Evolutionary conservation across 1,140 invertebrate species (phyloP).

Genomic region (Ptiloglossa arizonensis): DNA sequence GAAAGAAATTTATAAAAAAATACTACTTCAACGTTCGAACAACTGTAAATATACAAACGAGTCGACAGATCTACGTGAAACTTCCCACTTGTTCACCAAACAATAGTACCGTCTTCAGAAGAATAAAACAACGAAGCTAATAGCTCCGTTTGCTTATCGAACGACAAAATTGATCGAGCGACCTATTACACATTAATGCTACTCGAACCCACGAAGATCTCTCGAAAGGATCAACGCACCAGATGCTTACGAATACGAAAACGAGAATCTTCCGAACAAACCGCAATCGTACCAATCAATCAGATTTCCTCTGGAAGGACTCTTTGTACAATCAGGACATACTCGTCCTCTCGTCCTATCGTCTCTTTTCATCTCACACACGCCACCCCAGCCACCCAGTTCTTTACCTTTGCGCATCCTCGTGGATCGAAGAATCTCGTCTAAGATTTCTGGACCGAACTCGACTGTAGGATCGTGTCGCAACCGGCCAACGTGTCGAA

Average conservation of each 20-base stretch:
- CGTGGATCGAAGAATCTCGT: constrained; percentile 7
- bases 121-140: no score
- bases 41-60: no score
- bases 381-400: no score
- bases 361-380: not conserved
- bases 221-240: constrained; percentile 1
- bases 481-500: constrained; percentile 40
- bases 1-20: no score
- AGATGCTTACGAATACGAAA: not conserved
- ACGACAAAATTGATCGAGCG: no score
- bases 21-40: no score
- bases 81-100: no score
- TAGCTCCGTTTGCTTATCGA: no score
- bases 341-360: constrained; percentile 4
- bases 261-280: not conserved
- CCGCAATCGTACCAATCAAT: constrained; percentile 46
- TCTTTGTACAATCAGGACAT: constrained; percentile 63
- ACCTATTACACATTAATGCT: no score
- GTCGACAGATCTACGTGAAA: no score
- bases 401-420: not conserved
- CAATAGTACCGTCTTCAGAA: no score
- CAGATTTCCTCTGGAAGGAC: constrained; percentile 45
- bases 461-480: constrained; percentile 4
- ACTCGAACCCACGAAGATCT: not conserved
- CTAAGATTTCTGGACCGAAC: constrained; percentile 9